Conservation (phyloP, 2,888 invertebrate genomes). For the Neoitamus cyanurus region DNA sequence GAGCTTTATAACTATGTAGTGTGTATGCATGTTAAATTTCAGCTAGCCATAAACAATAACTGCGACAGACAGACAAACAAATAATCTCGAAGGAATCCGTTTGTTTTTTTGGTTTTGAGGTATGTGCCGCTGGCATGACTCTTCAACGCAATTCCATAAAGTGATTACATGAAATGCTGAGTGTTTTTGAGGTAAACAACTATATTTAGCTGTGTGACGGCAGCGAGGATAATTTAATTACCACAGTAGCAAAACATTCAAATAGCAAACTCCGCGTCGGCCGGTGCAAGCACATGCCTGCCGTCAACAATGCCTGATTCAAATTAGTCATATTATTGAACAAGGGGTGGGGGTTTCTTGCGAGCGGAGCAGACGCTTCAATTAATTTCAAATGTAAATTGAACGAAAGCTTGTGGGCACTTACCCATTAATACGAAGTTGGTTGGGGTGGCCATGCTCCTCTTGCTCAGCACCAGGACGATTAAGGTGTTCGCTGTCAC, state of each 20-base stretch:
- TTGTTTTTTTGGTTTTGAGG: too few relatives aligned
- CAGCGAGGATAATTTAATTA: not conserved
- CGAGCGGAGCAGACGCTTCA: not conserved
- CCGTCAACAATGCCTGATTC: not conserved
- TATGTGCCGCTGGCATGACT: not conserved
- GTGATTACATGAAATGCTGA: too few relatives aligned
- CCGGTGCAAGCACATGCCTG: not conserved
- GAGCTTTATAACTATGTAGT: too few relatives aligned
- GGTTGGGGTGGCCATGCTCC: constrained; percentile 91
- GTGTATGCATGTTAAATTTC: too few relatives aligned
- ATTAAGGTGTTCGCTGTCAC: constrained; percentile 92
- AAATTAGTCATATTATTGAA: not conserved
- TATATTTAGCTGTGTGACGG: not conserved
- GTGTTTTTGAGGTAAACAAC: not conserved
- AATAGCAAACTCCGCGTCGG: not conserved
- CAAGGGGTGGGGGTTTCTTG: not conserved
- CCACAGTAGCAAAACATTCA: not conserved
- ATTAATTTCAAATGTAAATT: constrained; percentile 16
- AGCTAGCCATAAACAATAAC: too few relatives aligned
- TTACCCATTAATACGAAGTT: constrained; percentile 87
- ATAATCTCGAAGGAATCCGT: too few relatives aligned
- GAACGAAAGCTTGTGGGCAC: constrained; percentile 53
- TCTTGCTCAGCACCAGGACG: constrained; percentile 87
- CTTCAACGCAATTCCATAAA: not conserved
- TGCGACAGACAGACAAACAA: too few relatives aligned